Evolutionary conservation across 1,140 invertebrate genomes (phyloP).

Genomic region (Sarcophaga peregrina): DNA sequence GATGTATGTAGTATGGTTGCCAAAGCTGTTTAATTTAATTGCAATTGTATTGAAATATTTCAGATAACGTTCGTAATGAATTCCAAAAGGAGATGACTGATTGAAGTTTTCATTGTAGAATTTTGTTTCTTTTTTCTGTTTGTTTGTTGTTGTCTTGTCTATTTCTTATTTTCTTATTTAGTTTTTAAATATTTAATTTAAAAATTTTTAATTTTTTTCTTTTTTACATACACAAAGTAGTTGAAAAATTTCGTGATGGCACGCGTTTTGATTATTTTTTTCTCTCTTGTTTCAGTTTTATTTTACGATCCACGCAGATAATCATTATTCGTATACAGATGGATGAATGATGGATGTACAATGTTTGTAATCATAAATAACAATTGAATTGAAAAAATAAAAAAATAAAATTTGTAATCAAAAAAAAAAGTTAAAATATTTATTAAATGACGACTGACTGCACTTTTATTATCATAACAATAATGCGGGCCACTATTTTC

Average conservation of each 20-base stretch:
- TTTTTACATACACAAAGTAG: slow-evolving; percentile 1
- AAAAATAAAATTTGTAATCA: background rate
- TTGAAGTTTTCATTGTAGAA: background rate
- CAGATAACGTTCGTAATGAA: slow-evolving; percentile 21
- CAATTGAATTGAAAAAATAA: background rate
- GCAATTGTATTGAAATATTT: slow-evolving; percentile 11
- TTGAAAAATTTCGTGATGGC: slow-evolving; percentile 12
- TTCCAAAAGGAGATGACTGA: background rate
- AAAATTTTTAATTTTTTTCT: background rate
- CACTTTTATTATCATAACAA: no score
- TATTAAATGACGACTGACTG: background rate
- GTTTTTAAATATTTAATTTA: slow-evolving; percentile 1
- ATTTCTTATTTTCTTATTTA: no score
- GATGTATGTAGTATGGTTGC: slow-evolving; percentile 8
- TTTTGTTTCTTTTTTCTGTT: slow-evolving; percentile 1
- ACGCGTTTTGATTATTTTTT: slow-evolving; percentile 30
- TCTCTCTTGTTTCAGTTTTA: background rate
- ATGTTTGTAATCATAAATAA: background rate
- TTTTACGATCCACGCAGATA: background rate
- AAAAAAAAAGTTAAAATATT: background rate
- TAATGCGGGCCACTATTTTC: background rate
- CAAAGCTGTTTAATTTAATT: slow-evolving; percentile 36
- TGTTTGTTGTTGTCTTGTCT: no score
- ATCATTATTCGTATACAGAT: background rate
- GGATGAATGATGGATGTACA: background rate